A percentile compares a stretch with the other conserved stretches of the same genome.
These are phyloP conservation scores for Brachyptera putata DNA, from an alignment of 2,888 invertebrate genomes.

Conservation along the genomic window DNA sequence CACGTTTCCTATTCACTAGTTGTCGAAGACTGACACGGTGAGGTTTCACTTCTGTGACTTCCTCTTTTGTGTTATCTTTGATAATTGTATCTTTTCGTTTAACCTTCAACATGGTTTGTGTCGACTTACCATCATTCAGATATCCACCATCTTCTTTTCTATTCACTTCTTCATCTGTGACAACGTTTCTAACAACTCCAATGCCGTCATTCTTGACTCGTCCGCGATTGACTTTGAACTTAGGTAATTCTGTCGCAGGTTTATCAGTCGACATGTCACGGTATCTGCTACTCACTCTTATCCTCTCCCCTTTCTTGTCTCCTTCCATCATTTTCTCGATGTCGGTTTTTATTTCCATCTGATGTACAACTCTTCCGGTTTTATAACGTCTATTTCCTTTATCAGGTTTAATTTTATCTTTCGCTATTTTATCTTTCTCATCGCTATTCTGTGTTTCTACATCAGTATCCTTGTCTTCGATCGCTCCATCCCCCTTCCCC, in stretches of 20 bases:
- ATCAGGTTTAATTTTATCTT: neutral
- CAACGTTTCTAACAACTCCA: too few species aligned
- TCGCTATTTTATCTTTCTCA: neutral
- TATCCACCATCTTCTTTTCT: neutral
- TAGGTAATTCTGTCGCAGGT: neutral
- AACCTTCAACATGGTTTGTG: neutral
- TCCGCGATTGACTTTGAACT: neutral
- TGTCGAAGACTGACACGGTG: too few species aligned
- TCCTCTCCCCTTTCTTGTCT: neutral
- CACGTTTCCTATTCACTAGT: too few species aligned
- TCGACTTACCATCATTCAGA: neutral
- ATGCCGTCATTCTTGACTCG: neutral
- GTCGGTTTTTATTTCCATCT: slow-evolving; percentile 5
- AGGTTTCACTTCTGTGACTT: neutral
- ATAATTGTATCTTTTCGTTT: neutral
- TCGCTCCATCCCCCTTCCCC: neutral
- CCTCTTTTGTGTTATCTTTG: neutral
- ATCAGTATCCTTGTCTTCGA: too few species aligned
- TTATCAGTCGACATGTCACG: neutral
- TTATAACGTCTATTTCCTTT: slow-evolving; percentile 1
- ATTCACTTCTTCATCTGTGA: neutral
- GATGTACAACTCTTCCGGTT: neutral
- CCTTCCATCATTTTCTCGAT: slow-evolving; percentile 10
- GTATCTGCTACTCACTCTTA: neutral
- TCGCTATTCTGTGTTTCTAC: too few species aligned